phyloP scores from a whole-genome alignment of 92 coral and sea anemone genomes.

The Parazoanthus swiftii region DNA sequence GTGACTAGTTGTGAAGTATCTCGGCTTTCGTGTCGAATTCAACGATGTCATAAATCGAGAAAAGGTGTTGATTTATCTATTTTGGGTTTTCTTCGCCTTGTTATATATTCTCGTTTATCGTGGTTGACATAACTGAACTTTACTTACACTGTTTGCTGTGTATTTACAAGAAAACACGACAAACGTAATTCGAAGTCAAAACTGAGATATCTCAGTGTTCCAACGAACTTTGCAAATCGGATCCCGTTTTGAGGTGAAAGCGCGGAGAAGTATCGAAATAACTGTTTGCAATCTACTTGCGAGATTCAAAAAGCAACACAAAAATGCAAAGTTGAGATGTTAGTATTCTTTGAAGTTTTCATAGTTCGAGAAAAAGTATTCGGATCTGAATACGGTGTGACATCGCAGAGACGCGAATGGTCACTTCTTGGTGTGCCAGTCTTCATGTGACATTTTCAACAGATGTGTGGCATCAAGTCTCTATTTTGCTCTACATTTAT shows the following conservation, averaged over 20 bases:
- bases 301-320: not conserved
- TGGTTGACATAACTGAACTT: not conserved
- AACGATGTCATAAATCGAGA: not conserved
- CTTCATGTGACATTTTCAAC: constrained; percentile 10
- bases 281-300: not conserved
- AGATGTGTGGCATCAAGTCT: not conserved
- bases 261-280: not conserved
- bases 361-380: not conserved
- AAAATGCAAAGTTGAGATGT: not conserved
- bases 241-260: not conserved
- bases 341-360: no score
- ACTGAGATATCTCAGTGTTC: not conserved
- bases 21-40: not conserved
- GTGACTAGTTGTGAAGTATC: not conserved
- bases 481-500: constrained; percentile 8
- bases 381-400: no score
- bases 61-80: not conserved
- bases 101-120: not conserved
- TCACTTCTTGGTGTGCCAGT: not conserved
- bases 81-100: not conserved
- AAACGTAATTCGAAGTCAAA: not conserved
- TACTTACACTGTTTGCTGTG: not conserved
- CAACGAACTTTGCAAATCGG: not conserved
- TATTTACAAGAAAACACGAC: not conserved
- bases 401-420: not conserved